Evolutionary conservation across 1,140 invertebrate species (phyloP), one percentile per base, ranked within the genome.

Genomic region (Steinernema khuongi): DNA sequence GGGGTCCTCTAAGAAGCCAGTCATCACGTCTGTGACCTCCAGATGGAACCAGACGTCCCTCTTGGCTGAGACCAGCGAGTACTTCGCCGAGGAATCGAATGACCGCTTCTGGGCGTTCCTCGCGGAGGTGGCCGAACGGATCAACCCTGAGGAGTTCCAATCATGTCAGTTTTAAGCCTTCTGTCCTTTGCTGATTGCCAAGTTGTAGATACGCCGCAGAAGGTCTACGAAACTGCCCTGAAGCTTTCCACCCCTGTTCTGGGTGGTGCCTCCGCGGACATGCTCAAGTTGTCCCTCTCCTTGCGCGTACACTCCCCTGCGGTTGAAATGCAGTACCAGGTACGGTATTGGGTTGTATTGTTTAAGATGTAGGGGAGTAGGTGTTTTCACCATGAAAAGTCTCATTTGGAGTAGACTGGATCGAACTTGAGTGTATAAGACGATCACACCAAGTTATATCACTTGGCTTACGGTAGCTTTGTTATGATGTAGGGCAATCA

Each of bases 61-160:
- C 29, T 31, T 84, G 32, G 83, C 83, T 0, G 83, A 84, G 74
- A 79, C 82, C 2, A 85, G 82, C 73, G 83, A 85, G 71, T 85
- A 84, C 66, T 44, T 84, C 33, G 81, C 76, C 1, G 31, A 73
- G n/a, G 79, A 85, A 68, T 70, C 66, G 29, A 75, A 79, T 28
- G 73, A 71, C 32, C 28, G 32, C 18, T 84, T 83, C 50, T 84
- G 74, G 71, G 67, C 73, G 31, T 83, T 76, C 33, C 31, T 83
- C 7, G 70, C 72, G 31, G 73, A 76, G 4, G 70, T 83, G 1
- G 73, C 41, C 26, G 71, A 73, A 14, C 68, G 77, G 14, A 31
- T 69, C 11, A 30, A 33, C 18, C 43, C 44, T 14, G n/a, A 50
- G 14, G 41, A 72, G 4, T 83, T 74, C 73, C 41, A 36, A 14